Evolutionary conservation across 2,888 invertebrate species (phyloP), one percentile per base, ranked within the genome.

Genomic region (Stenolophus ochropezus): DNA sequence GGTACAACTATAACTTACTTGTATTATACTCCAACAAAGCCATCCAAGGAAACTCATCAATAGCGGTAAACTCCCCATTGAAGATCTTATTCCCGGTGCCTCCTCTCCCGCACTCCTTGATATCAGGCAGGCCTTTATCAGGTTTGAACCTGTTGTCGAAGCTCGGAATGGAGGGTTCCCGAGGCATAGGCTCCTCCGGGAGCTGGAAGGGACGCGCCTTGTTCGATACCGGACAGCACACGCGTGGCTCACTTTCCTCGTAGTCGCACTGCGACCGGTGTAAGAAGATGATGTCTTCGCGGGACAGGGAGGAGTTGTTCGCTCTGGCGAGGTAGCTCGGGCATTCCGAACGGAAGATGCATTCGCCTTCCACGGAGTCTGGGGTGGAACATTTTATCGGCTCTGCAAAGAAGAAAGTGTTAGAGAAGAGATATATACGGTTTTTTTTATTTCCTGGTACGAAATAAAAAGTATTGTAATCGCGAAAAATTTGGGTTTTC

Each of bases 41-140:
- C 90, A 93, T 90, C 93, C 93, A 93, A 0, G 93, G 93, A 86
- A 92, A 93, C 85, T 93, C 93, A 80, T 92, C 92, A 2, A 93
- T 86, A 3, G 82, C 75, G 4, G 85, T 84, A n/a, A 73, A 42
- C 69, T 74, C 71, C 1, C 85, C 95, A 94, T 82, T 79, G 42
- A 83, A 58, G 4, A 85, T 82, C 83, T 82, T 84, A 33, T 79
- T 74, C 16, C 56, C 56, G 5, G 74, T 18, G 56, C 42, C 5
- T 79, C 83, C 78, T 1, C 11, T 23, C 14, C 84, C 84, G 58
- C 80, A 80, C 14, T 23, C 11, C 8, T 80, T 65, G 8, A 80
- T 14, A 2, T 47, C 58, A 6, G 80, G 80, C 23, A 80, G 69
- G 14, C 73, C 80, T n/a, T 11, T 20, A 14, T 73, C 73, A 21